These are phyloP conservation scores for Chironex yamaguchii DNA, from an alignment of 30 jellyfish, hydroid and myxozoan genomes.

Conservation along the genomic window DNA sequence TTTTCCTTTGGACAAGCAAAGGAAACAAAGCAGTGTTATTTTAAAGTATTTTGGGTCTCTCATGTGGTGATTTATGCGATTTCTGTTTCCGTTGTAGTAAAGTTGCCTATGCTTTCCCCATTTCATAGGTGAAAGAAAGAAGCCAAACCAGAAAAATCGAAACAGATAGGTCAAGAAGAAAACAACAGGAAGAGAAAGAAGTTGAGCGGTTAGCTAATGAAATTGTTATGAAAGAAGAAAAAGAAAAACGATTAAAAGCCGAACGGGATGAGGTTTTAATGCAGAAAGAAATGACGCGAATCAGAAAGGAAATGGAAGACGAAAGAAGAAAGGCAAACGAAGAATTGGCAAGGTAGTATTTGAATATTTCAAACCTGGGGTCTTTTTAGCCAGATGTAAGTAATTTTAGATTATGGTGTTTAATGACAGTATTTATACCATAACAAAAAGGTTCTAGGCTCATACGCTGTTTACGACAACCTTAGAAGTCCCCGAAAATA, in stretches of 20 bases:
- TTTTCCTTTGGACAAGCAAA: too few relatives aligned
- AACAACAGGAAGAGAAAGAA: slow-evolving; percentile 59
- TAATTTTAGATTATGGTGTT: too few relatives aligned
- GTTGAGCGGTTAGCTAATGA: slow-evolving; percentile 76
- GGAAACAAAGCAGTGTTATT: too few relatives aligned
- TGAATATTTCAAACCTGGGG: too few relatives aligned
- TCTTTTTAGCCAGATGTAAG: too few relatives aligned
- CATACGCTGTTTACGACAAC: too few relatives aligned
- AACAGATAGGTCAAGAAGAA: slow-evolving; percentile 21
- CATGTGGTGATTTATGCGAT: too few relatives aligned
- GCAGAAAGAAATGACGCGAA: slow-evolving; percentile 78
- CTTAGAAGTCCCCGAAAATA: too few relatives aligned
- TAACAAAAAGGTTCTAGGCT: too few relatives aligned
- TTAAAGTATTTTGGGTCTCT: too few relatives aligned
- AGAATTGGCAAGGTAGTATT: slow-evolving; percentile 79
- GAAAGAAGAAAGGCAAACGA: slow-evolving; percentile 57
- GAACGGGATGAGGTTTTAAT: slow-evolving; percentile 83
- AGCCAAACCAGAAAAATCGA: slow-evolving; percentile 62
- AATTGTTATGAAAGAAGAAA: slow-evolving; percentile 79
- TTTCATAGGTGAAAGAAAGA: slow-evolving; percentile 71
- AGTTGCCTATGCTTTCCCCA: neutral
- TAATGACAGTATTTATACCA: too few relatives aligned
- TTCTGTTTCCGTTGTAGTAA: too few relatives aligned
- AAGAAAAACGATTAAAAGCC: slow-evolving; percentile 42
- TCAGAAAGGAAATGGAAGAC: slow-evolving; percentile 87